Evolutionary conservation across 1,140 invertebrate species (phyloP).

Genomic region (Philopotamus ludificatus): DNA sequence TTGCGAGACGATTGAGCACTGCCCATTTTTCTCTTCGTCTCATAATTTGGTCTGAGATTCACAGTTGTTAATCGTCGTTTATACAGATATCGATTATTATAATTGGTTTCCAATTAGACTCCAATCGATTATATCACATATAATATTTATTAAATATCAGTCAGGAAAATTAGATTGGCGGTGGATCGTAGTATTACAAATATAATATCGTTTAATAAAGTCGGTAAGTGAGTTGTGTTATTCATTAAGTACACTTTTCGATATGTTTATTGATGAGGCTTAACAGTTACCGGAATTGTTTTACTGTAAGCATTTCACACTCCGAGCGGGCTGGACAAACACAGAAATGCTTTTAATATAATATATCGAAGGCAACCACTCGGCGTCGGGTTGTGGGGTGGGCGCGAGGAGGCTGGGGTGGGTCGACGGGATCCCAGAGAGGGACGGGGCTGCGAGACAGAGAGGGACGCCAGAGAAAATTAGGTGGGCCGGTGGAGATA

Average conservation of each 20-base stretch:
- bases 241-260: neutral
- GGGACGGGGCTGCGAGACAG: neutral
- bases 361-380: slow-evolving; percentile 30
- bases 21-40: too few relatives aligned
- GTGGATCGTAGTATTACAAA: too few relatives aligned
- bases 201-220: too few relatives aligned
- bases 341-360: slow-evolving; percentile 33
- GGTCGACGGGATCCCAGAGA: neutral
- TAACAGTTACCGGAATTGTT: slow-evolving; percentile 30
- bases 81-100: too few relatives aligned
- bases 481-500: neutral
- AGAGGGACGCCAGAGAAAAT: neutral
- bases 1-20: too few relatives aligned
- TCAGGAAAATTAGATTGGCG: too few relatives aligned
- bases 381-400: neutral
- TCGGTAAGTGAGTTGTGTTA: too few relatives aligned
- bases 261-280: slow-evolving; percentile 24
- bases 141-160: too few relatives aligned
- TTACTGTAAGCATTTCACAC: slow-evolving; percentile 28
- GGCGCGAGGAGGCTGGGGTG: neutral
- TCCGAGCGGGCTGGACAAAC: slow-evolving; percentile 25
- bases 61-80: too few relatives aligned
- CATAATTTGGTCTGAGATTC: too few relatives aligned
- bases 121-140: too few relatives aligned
- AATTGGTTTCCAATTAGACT: too few relatives aligned